Evolutionary conservation across 37 sponge, comb jelly and placozoan species (phyloP).

Genomic region (Diacarnus erythraeanus): DNA sequence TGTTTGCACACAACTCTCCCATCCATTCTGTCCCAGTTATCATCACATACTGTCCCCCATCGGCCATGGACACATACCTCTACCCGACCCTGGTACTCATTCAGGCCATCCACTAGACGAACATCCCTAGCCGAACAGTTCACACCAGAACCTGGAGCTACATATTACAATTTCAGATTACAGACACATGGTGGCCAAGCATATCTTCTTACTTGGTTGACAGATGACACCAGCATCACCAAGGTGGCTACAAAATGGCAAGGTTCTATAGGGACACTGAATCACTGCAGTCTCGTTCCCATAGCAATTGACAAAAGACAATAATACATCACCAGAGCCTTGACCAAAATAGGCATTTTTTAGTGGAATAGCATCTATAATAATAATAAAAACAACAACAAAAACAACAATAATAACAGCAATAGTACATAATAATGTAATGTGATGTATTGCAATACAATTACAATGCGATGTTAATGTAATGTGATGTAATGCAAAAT

Average conservation of each 20-base stretch:
- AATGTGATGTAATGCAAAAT: too few species aligned
- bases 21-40: neutral
- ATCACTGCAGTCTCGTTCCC: conserved; percentile 15
- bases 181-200: neutral
- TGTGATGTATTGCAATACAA: neutral
- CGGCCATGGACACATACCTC: neutral
- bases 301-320: neutral
- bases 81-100: neutral
- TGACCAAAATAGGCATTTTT: conserved; percentile 12
- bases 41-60: conserved; percentile 8
- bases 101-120: neutral
- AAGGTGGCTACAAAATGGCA: neutral
- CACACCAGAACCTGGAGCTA: neutral
- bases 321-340: neutral
- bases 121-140: conserved; percentile 6
- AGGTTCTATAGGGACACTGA: conserved; percentile 7
- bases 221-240: conserved; percentile 44
- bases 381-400: too few species aligned
- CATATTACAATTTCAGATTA: neutral
- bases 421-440: too few species aligned
- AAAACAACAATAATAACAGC: too few species aligned
- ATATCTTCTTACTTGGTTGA: conserved; percentile 1
- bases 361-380: conserved; percentile 9
- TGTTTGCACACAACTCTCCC: conserved; percentile 2
- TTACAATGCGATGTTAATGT: neutral